These are phyloP conservation scores for Merodon equestris DNA, from an alignment of 2,888 invertebrate species.

Conservation along the genomic window DNA sequence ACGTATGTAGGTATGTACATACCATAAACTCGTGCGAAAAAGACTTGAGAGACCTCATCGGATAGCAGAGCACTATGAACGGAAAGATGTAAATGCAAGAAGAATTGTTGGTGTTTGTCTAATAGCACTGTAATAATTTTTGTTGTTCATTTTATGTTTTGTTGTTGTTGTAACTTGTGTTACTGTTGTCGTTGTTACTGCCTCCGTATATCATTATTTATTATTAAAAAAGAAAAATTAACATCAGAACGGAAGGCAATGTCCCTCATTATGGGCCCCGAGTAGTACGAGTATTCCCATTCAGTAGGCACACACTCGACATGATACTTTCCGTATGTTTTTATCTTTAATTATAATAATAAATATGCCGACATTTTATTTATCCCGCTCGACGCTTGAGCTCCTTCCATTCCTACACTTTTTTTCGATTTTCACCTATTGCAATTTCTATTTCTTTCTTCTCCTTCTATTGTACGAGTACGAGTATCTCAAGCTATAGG, in stretches of 20 bases:
- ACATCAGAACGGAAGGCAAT: constrained; percentile 63
- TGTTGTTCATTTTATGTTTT: constrained; percentile 44
- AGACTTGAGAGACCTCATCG: constrained; percentile 44
- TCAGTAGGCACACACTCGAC: constrained; percentile 20
- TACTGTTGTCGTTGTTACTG: constrained; percentile 54
- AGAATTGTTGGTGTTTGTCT: constrained; percentile 58
- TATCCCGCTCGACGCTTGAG: constrained; percentile 56
- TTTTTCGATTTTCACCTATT: constrained; percentile 57
- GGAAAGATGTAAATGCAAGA: constrained; percentile 66
- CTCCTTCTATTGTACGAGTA: no score
- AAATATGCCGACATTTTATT: constrained; percentile 67
- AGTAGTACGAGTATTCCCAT: constrained; percentile 32
- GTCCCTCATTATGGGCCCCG: constrained; percentile 60
- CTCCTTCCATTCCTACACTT: constrained; percentile 55
- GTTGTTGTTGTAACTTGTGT: constrained; percentile 52
- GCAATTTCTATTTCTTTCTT: constrained; percentile 36
- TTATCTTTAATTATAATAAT: constrained; percentile 61
- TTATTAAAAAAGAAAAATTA: constrained; percentile 65
- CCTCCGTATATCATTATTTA: constrained; percentile 67
- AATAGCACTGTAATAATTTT: constrained; percentile 67
- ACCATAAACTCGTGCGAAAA: constrained; percentile 47
- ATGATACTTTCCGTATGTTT: constrained; percentile 3
- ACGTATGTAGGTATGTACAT: background rate
- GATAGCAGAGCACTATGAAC: constrained; percentile 39
- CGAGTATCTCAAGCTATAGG: constrained; percentile 63